Conservation (phyloP, 2,113 vertebrate species). For the Xenus cinereus region DNA sequence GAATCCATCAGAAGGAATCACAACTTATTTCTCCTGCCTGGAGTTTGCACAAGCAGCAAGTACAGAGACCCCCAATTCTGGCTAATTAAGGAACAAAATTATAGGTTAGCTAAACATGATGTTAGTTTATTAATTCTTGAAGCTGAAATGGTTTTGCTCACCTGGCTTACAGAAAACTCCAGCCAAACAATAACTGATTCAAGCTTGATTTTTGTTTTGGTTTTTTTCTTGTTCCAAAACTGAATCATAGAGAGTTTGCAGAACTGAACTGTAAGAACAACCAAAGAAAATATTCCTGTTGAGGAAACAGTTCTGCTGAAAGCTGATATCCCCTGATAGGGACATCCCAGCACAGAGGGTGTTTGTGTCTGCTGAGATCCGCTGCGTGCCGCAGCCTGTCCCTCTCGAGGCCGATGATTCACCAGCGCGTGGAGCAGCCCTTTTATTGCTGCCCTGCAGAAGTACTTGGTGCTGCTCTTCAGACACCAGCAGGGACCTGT, state of each 20-base stretch:
- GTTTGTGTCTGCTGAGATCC: not conserved
- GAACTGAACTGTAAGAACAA: not conserved
- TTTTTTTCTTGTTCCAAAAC: not conserved
- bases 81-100: not conserved
- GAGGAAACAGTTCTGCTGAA: not conserved
- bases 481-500: not conserved
- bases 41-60: not conserved
- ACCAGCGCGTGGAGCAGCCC: fast-evolving
- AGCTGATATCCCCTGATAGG: not conserved
- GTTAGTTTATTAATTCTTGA: not conserved
- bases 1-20: not conserved
- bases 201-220: not conserved
- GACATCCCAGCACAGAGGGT: not conserved
- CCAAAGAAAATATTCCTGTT: not conserved
- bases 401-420: fast-evolving
- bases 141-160: not conserved
- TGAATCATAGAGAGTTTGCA: not conserved
- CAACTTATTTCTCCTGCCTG: not conserved
- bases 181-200: not conserved
- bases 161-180: not conserved
- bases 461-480: not conserved
- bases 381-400: fast-evolving
- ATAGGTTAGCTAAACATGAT: not conserved
- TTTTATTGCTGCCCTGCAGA: not conserved
- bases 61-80: not conserved